Conservation (phyloP, 2,888 invertebrate genomes). For the Ennomos quercinarius region DNA sequence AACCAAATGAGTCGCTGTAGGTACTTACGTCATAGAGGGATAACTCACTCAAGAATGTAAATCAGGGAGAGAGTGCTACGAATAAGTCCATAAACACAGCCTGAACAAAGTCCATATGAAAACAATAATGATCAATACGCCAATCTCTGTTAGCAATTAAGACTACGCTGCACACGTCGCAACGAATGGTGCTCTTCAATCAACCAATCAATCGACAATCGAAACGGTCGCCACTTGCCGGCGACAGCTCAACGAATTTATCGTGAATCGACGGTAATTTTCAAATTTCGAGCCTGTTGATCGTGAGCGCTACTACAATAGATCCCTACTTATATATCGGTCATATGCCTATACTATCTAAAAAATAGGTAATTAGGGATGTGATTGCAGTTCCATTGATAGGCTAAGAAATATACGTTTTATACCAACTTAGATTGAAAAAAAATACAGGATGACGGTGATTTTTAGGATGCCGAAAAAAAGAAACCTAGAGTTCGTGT, state of each 20-base stretch:
- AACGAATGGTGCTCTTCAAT: conserved; percentile 84
- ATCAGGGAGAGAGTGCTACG: not conserved
- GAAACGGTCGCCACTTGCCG: conserved; percentile 80
- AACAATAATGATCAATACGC: conserved; percentile 68
- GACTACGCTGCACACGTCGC: conserved; percentile 74
- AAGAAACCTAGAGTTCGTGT: no score
- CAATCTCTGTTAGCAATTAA: conserved; percentile 82
- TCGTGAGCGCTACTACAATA: conserved; percentile 35
- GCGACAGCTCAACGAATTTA: conserved; percentile 83
- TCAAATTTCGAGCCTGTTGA: conserved; percentile 82
- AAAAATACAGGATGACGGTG: no score
- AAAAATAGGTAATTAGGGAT: no score
- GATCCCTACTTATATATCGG: no score
- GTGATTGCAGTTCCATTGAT: no score
- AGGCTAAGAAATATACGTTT: no score
- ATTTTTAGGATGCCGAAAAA: no score
- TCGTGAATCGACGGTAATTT: conserved; percentile 78
- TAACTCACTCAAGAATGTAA: no score
- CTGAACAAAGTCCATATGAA: conserved; percentile 32
- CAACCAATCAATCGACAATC: conserved; percentile 85
- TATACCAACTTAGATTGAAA: no score
- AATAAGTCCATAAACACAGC: not conserved
- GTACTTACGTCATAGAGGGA: no score
- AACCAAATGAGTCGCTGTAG: no score
- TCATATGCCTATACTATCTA: no score